Conservation (phyloP, 2,113 vertebrate genomes). For the Hippocampus guttulatus region DNA sequence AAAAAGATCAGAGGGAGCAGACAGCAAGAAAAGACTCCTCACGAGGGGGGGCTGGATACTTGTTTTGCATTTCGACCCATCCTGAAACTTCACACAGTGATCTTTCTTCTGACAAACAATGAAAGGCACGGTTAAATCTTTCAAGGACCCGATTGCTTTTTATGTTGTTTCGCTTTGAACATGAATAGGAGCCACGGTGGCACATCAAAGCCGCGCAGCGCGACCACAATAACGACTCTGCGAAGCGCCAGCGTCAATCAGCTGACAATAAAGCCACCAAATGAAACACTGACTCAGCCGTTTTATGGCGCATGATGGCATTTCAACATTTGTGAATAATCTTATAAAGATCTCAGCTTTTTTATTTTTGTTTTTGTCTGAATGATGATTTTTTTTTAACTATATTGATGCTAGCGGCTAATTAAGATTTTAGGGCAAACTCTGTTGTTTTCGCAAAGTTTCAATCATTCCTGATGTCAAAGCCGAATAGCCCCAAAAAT, state of each 20-base stretch:
- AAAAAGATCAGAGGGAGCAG: conserved; percentile 63
- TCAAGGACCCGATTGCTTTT: conserved; percentile 24
- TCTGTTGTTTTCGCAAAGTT: conserved; percentile 68
- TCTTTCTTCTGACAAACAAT: not conserved
- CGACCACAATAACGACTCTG: not conserved
- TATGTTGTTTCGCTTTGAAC: not conserved
- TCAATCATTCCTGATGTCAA: conserved; percentile 69
- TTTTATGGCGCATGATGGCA: conserved; percentile 1
- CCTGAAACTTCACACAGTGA: not conserved
- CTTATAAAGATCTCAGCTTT: conserved; percentile 63
- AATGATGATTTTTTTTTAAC: conserved; percentile 58
- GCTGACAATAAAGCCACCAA: not conserved
- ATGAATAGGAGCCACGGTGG: not conserved
- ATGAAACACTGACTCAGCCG: not conserved
- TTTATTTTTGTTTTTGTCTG: conserved; percentile 66
- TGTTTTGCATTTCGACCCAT: not conserved
- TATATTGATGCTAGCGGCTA: conserved; percentile 72
- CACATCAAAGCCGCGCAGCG: not conserved
- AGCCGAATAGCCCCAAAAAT: conserved; percentile 55
- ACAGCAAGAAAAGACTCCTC: conserved; percentile 52
- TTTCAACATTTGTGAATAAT: conserved; percentile 30
- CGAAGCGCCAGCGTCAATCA: not conserved
- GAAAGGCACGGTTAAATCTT: conserved; percentile 8
- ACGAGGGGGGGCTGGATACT: conserved; percentile 29
- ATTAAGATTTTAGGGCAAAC: conserved; percentile 74